A percentile compares a stretch with the other conserved stretches of the same genome.
Conservation (phyloP, 2,888 invertebrate genomes). For the Tanytarsus gracilentus region DNA sequence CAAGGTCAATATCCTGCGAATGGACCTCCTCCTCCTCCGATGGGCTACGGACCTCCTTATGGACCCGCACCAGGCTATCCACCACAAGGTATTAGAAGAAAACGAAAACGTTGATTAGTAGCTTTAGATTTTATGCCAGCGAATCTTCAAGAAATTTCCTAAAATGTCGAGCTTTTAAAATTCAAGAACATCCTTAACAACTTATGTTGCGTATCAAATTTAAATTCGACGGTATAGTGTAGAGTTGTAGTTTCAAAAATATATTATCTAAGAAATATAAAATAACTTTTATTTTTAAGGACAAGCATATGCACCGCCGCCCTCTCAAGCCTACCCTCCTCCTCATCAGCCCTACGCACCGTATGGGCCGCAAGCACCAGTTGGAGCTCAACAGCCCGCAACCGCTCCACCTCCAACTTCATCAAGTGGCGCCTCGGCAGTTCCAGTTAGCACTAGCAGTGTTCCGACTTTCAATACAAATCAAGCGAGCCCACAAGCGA, state of each 20-base stretch:
- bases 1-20: slow-evolving; percentile 42
- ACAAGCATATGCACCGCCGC: background rate
- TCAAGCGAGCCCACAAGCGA: slow-evolving; percentile 44
- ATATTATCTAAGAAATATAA: too few relatives aligned
- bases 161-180: too few relatives aligned
- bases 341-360: slow-evolving; percentile 35
- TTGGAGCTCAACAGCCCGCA: background rate
- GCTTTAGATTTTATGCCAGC: too few relatives aligned
- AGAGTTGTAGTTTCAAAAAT: too few relatives aligned
- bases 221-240: too few relatives aligned
- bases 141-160: too few relatives aligned
- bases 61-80: background rate
- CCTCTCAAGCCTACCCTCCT: slow-evolving; percentile 30
- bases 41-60: slow-evolving; percentile 36
- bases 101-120: too few relatives aligned
- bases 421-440: slow-evolving; percentile 29
- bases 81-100: too few relatives aligned
- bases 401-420: slow-evolving; percentile 37
- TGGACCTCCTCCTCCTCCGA: slow-evolving; percentile 44
- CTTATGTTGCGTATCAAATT: too few relatives aligned
- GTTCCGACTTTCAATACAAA: slow-evolving; percentile 39
- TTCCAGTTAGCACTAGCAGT: slow-evolving; percentile 25
- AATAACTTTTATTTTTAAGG: too few relatives aligned
- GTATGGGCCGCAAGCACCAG: slow-evolving; percentile 33
- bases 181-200: too few relatives aligned